Conservation (phyloP, 2,797 vertebrate genomes). For the Phaenicophaeus curvirostris region DNA sequence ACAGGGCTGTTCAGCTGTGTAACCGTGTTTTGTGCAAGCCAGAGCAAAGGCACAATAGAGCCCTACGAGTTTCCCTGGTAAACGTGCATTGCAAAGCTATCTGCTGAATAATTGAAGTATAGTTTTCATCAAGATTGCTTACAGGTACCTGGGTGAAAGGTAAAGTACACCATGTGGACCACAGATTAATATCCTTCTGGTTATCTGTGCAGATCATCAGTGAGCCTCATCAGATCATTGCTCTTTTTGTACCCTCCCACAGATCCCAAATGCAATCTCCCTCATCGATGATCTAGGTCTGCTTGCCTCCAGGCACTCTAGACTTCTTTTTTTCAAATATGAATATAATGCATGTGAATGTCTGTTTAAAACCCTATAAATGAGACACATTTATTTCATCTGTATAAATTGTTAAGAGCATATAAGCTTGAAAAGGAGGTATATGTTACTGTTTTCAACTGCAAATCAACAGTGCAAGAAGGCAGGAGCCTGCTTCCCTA, state of each 20-base stretch:
- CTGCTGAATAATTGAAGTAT: neutral
- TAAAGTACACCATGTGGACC: neutral
- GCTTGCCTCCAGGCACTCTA: neutral
- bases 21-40: neutral
- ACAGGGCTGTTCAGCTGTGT: neutral
- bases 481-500: neutral
- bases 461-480: neutral
- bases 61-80: neutral
- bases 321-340: neutral
- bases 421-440: neutral
- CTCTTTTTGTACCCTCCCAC: neutral
- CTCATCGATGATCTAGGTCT: neutral
- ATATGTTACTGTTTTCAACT: neutral
- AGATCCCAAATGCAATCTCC: neutral
- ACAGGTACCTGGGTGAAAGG: neutral
- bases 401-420: neutral
- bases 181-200: neutral
- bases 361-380: neutral
- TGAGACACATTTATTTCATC: neutral
- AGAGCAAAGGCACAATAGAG: neutral
- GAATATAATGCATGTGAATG: neutral
- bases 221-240: neutral
- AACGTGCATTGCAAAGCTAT: neutral
- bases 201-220: neutral
- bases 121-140: neutral